Base-by-base conservation (phyloP, 2,113 vertebrate genomes). In the Seriola aureovittata region DNA sequence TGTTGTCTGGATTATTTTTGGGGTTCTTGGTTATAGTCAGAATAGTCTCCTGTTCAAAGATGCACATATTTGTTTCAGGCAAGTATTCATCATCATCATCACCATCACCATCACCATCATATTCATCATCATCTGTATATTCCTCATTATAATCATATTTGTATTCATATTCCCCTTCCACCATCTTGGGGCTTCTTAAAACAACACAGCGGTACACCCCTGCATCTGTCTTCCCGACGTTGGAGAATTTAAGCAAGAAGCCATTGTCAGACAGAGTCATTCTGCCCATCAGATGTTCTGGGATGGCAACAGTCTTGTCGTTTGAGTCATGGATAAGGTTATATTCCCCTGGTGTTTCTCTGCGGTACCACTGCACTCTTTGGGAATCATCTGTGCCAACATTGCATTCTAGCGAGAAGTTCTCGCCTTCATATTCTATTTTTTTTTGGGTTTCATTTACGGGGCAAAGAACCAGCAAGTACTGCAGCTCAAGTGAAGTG, bases 291-390 rank as follows among this genome's bases (percentile, higher is more conserved):
- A 94, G 84, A 16, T 90, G 81, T 16, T 63, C 21, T 6, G 90
- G 89, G 14, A 81, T 1, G 17, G 17, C 2, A 64, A 78, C 5
- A 19, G 64, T 84, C 5, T 77, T 0, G 5, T 93, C 71, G 0
- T 38, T 60, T 0, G 90, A 75, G 80, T 94, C 79, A 19, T 59
- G 29, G 42, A 95, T 81, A 0, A 91, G 74, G 17, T 89, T 29
- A 4, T 81, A 14, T 23, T 78, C 38, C 0, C 75, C 80, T 13
- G 68, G 0, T 14, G 46, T 25, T 8, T 23, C 52, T 1, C 19
- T 42, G 21, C 78, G 89, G 68, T 93, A 87, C 95, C 95, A 96
- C 75, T 77, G 89, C 71, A 95, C 81, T 13, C n/a, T 89, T 19
- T 54, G 19, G 5, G 4, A 23, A 2, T 62, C 60, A 0, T 60